Base-by-base conservation (phyloP, 2,113 vertebrate genomes). In the Rhinopithecus roxellana region DNA sequence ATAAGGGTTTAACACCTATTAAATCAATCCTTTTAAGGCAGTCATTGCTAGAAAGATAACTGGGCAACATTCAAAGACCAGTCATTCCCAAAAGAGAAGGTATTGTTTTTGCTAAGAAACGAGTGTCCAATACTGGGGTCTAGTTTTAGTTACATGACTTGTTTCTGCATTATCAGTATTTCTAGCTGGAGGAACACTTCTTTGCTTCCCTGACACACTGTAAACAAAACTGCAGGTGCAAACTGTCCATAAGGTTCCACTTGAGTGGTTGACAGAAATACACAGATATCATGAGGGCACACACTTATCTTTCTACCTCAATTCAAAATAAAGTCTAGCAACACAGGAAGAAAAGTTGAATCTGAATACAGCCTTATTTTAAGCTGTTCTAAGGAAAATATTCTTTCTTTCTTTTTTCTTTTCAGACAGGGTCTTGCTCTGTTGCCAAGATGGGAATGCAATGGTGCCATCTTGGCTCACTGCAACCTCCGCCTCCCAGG, bases 141-240 rank as follows among this genome's bases (percentile, higher is more conserved):
- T 16, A 57, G 70, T 72, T 81, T 95, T 40, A 81, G 27, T 55
- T 94, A 45, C 2, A 43, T 48, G 50, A 86, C 48, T 82, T 81
- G 81, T 93, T 77, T 97, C 91, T 87, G 40, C 14, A 75, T 90
- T 84, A 87, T 74, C 48, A 94, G 67, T 89, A 79, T 94, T 89
- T 91, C n/a, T 83, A 93, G 86, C 43, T 94, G 30, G 45, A 94
- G 35, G 22, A 59, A 79, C 43, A 85, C 23, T 57, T 86, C 55
- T 22, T 70, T 86, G 27, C 50, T 83, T 89, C 57, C 93, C 78
- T 92, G 64, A 75, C 38, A 92, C 9, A 86, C 27, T 92, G 55
- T 75, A 91, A 92, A 95, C 23, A 93, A 50, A 96, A 72, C 61
- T 40, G n/a, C 67, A 93, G 90, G 74, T 86, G 78, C 88, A 81